These are phyloP conservation scores for Pentalonia nigronervosa DNA, from an alignment of 1,140 invertebrate species.

Conservation along the genomic window DNA sequence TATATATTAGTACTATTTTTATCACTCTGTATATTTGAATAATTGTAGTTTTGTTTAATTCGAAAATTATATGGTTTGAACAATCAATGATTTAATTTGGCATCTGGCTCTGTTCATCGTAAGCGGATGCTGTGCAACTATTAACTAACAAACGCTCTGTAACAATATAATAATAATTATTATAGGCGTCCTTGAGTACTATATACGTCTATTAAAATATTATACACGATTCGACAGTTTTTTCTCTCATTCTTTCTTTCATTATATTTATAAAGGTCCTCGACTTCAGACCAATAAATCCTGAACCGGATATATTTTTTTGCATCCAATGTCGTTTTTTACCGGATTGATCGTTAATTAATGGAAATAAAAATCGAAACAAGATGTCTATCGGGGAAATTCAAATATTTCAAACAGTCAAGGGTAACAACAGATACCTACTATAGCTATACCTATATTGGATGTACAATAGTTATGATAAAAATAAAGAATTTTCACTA, in stretches of 20 bases:
- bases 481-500: background rate
- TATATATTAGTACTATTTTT: background rate
- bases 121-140: slow-evolving; percentile 29
- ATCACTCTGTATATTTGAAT: background rate
- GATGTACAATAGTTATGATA: background rate
- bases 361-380: slow-evolving; percentile 17
- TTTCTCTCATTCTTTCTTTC: slow-evolving; percentile 25
- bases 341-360: slow-evolving; percentile 40
- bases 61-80: slow-evolving; percentile 23
- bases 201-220: slow-evolving; percentile 35
- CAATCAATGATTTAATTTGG: slow-evolving; percentile 33
- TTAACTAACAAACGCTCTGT: background rate
- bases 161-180: slow-evolving; percentile 43
- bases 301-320: slow-evolving; percentile 54
- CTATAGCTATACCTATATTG: background rate
- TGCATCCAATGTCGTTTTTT: slow-evolving; percentile 37
- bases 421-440: background rate
- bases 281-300: slow-evolving; percentile 56
- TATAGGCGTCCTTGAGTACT: slow-evolving; percentile 26
- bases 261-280: slow-evolving; percentile 28
- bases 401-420: slow-evolving; percentile 12
- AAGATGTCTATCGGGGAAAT: slow-evolving; percentile 29
- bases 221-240: slow-evolving; percentile 22
- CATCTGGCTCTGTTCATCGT: background rate
- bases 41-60: slow-evolving; percentile 12